These are phyloP conservation scores for Fundulus diaphanus DNA, from an alignment of 2,797 vertebrate genomes.

Conservation along the genomic window DNA sequence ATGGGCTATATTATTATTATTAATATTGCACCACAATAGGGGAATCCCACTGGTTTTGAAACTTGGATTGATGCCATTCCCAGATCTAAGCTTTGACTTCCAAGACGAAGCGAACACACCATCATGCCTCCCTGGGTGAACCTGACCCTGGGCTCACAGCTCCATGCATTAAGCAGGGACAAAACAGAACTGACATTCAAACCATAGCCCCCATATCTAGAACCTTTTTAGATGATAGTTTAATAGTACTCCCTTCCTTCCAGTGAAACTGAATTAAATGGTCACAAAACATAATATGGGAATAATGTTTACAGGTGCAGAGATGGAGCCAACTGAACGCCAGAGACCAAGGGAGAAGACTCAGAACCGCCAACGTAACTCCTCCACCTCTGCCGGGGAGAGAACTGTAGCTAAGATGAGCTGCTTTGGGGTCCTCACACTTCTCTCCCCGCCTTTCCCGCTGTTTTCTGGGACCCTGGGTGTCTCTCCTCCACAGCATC, in stretches of 20 bases:
- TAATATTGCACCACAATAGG: no score
- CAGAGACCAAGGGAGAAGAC: slow-evolving; percentile 12
- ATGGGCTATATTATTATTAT: no score
- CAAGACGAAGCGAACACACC: no score
- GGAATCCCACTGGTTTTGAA: no score
- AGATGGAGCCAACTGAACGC: slow-evolving; percentile 14
- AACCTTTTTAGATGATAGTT: not conserved
- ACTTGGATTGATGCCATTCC: no score
- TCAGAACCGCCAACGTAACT: not conserved
- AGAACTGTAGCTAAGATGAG: slow-evolving; percentile 40
- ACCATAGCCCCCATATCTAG: no score
- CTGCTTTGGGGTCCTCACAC: slow-evolving; percentile 36
- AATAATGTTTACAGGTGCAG: slow-evolving; percentile 27
- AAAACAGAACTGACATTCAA: not conserved
- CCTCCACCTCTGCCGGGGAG: slow-evolving; percentile 4
- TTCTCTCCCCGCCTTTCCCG: slow-evolving; percentile 27
- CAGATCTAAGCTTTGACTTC: no score
- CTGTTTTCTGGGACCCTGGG: slow-evolving; percentile 31
- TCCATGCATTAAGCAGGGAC: no score
- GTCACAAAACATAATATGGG: no score
- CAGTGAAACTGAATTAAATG: no score
- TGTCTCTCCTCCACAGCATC: slow-evolving; percentile 22
- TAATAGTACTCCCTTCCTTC: not conserved
- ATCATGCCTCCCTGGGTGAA: no score
- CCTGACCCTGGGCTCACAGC: no score